phyloP scores from a whole-genome alignment of 2,888 invertebrate species.

The Galeruca laticollis region DNA sequence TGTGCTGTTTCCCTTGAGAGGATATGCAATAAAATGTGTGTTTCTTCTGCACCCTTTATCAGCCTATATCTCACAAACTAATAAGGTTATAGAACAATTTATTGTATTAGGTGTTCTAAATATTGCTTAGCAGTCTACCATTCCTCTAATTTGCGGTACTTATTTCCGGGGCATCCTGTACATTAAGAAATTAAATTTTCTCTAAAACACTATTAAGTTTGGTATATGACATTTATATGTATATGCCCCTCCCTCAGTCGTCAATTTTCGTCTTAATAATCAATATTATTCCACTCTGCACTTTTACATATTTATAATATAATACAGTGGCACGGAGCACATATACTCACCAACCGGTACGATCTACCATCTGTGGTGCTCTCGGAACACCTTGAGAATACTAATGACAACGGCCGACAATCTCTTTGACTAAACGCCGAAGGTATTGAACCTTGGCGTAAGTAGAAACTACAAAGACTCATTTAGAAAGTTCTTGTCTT shows the following conservation, averaged over 20 bases:
- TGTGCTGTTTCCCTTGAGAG: too few relatives aligned
- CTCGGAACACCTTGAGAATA: neutral
- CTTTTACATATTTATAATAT: neutral
- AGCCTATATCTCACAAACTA: too few relatives aligned
- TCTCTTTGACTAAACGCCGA: slow-evolving; percentile 32
- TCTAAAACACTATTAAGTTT: too few relatives aligned
- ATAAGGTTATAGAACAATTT: too few relatives aligned
- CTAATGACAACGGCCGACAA: slow-evolving; percentile 9
- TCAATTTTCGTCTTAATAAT: neutral
- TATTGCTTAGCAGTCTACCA: too few relatives aligned
- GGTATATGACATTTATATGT: too few relatives aligned
- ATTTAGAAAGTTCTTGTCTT: slow-evolving; percentile 48
- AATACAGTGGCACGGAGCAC: slow-evolving; percentile 1
- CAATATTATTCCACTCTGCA: neutral
- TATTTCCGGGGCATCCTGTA: too few relatives aligned
- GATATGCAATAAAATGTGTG: too few relatives aligned
- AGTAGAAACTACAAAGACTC: slow-evolving; percentile 45
- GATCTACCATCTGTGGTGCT: neutral
- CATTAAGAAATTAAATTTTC: too few relatives aligned
- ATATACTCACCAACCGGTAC: neutral
- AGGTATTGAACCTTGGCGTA: slow-evolving; percentile 46
- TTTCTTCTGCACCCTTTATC: too few relatives aligned
- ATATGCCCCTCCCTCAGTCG: neutral
- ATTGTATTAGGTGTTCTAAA: too few relatives aligned
- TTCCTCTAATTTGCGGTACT: too few relatives aligned